Percentiles rank a stretch among this genome's conserved stretches.
Evolutionary conservation across 2,888 invertebrate genomes (phyloP).

Genomic region (Hirtodrosophila confusa): DNA sequence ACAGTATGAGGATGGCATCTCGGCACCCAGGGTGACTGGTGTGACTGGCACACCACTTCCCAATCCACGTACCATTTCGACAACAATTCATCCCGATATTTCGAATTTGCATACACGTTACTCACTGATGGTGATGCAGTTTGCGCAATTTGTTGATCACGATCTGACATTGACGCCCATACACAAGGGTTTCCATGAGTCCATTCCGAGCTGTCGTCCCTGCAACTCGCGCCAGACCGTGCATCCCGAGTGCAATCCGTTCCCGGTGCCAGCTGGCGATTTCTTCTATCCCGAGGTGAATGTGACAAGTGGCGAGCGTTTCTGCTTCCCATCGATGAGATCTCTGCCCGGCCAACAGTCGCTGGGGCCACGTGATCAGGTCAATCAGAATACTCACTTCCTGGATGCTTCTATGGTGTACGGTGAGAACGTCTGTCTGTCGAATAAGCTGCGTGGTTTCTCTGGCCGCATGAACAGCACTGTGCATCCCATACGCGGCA

Average conservation of each 20-base stretch:
- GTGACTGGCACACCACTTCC: conserved; percentile 92
- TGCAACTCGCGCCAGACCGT: conserved; percentile 95
- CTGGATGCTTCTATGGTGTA: conserved; percentile 95
- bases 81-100: conserved; percentile 95
- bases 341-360: conserved; percentile 96
- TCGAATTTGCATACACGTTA: conserved; percentile 94
- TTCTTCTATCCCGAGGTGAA: conserved; percentile 95
- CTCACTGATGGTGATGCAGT: conserved; percentile 97
- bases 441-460: conserved; percentile 90
- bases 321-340: conserved; percentile 97
- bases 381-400: conserved; percentile 96
- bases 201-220: conserved; percentile 94
- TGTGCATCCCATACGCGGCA: conserved; percentile 89
- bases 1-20: conserved; percentile 94
- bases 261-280: conserved; percentile 94
- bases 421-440: conserved; percentile 94
- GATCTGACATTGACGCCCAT: conserved; percentile 97
- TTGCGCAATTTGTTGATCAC: conserved; percentile 96
- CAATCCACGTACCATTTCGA: conserved; percentile 93
- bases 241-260: conserved; percentile 97
- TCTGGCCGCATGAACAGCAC: conserved; percentile 94
- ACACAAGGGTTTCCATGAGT: conserved; percentile 95
- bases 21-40: conserved; percentile 90
- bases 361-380: conserved; percentile 94
- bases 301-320: conserved; percentile 91